A percentile compares a stretch with the other conserved stretches of the same genome.
phyloP scores from a whole-genome alignment of 2,888 invertebrate species.

The Cryptophagus acutangulus region DNA sequence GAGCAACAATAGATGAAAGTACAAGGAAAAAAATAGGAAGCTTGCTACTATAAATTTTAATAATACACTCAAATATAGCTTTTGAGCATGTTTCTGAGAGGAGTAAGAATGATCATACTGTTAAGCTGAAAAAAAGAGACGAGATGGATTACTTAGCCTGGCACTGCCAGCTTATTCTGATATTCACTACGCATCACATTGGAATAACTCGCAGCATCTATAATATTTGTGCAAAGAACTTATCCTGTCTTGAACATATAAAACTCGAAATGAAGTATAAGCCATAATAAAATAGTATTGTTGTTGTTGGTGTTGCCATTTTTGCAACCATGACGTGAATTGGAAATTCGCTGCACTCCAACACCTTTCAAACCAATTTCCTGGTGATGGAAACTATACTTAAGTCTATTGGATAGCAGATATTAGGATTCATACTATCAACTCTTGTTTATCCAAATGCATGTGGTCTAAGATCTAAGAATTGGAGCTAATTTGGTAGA shows the following conservation, averaged over 20 bases:
- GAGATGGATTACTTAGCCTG: slow-evolving; percentile 5
- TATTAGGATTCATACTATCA: too few relatives aligned
- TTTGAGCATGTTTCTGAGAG: background rate
- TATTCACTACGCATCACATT: slow-evolving; percentile 10
- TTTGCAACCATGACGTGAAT: too few relatives aligned
- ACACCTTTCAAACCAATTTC: too few relatives aligned
- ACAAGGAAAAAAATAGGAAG: background rate
- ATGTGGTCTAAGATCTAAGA: too few relatives aligned
- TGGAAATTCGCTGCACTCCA: too few relatives aligned
- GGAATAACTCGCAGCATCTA: slow-evolving; percentile 9
- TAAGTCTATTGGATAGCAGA: too few relatives aligned
- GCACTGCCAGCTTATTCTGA: slow-evolving; percentile 1
- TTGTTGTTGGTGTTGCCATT: too few relatives aligned
- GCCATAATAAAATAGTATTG: too few relatives aligned
- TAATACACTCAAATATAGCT: background rate
- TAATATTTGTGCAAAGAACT: slow-evolving; percentile 1
- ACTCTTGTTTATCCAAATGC: too few relatives aligned
- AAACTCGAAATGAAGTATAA: background rate
- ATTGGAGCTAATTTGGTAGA: too few relatives aligned
- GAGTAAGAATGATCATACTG: background rate
- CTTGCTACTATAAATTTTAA: background rate
- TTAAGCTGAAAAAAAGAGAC: background rate
- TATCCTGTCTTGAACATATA: background rate
- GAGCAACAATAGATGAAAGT: too few relatives aligned
- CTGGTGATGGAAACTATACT: too few relatives aligned